Conservation (phyloP, 2,888 invertebrate genomes). For the Hypomecis atomaria region DNA sequence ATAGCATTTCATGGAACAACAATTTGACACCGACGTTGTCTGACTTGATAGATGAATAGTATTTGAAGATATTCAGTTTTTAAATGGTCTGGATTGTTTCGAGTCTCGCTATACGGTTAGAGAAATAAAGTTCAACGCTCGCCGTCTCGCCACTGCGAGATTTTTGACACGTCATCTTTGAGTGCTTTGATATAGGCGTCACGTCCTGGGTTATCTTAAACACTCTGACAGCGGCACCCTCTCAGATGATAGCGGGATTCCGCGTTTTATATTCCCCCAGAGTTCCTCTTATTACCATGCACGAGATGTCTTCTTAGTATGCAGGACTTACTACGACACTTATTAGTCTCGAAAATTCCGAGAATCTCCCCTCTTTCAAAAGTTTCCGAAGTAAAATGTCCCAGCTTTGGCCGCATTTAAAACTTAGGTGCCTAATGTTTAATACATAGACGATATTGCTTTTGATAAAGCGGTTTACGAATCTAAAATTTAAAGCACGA, state of each 20-base stretch:
- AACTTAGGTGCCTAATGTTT: constrained; percentile 80
- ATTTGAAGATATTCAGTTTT: neutral
- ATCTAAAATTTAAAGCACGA: constrained; percentile 82
- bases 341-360: constrained; percentile 83
- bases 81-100: neutral
- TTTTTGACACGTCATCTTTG: constrained; percentile 57
- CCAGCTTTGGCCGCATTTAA: constrained; percentile 70
- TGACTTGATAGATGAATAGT: neutral
- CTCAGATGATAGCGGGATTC: constrained; percentile 68
- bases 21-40: neutral
- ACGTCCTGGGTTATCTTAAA: constrained; percentile 66
- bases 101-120: neutral
- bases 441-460: constrained; percentile 82
- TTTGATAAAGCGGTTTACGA: constrained; percentile 82
- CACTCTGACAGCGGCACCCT: constrained; percentile 63
- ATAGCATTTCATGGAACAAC: constrained; percentile 21
- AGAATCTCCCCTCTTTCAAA: constrained; percentile 66
- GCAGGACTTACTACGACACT: constrained; percentile 74
- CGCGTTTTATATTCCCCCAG: constrained; percentile 77
- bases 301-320: constrained; percentile 78
- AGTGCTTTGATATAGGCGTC: constrained; percentile 64
- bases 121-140: constrained; percentile 15
- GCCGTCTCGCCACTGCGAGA: constrained; percentile 41
- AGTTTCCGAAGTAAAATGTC: constrained; percentile 70
- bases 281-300: constrained; percentile 75